Evolutionary conservation across 2,888 invertebrate genomes (phyloP).

Genomic region (Hypsopygia costalis): DNA sequence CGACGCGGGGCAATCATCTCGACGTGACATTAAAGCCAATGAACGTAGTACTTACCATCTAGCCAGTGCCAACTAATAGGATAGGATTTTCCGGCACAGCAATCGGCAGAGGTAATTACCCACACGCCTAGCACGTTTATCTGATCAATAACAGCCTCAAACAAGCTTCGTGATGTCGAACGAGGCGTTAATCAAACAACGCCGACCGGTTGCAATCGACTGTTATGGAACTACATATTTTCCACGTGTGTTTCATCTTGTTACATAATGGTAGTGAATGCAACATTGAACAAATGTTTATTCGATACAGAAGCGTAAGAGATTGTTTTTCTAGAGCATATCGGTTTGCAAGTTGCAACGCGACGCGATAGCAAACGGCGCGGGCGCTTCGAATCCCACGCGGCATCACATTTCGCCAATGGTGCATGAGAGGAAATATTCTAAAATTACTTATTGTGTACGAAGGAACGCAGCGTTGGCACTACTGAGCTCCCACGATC

Average conservation of each 20-base stretch:
- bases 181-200: constrained; percentile 29
- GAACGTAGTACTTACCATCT: constrained; percentile 10
- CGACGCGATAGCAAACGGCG: constrained; percentile 33
- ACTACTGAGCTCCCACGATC: constrained; percentile 64
- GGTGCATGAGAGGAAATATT: constrained; percentile 58
- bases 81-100: constrained; percentile 19
- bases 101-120: constrained; percentile 17
- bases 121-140: constrained; percentile 19
- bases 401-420: constrained; percentile 55
- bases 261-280: constrained; percentile 30
- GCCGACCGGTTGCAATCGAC: constrained; percentile 28
- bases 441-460: constrained; percentile 54
- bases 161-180: constrained; percentile 19
- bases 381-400: constrained; percentile 34
- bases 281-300: constrained; percentile 11
- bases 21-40: constrained; percentile 15
- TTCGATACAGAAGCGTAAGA: not conserved
- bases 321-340: not conserved
- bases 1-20: constrained; percentile 29
- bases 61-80: constrained; percentile 16
- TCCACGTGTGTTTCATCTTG: constrained; percentile 29
- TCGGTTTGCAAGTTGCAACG: constrained; percentile 16
- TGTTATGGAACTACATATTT: constrained; percentile 25
- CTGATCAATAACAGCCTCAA: constrained; percentile 23
- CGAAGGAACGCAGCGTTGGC: constrained; percentile 44